Conservation (phyloP, 2,113 vertebrate genomes). For the Seriola rivoliana region DNA sequence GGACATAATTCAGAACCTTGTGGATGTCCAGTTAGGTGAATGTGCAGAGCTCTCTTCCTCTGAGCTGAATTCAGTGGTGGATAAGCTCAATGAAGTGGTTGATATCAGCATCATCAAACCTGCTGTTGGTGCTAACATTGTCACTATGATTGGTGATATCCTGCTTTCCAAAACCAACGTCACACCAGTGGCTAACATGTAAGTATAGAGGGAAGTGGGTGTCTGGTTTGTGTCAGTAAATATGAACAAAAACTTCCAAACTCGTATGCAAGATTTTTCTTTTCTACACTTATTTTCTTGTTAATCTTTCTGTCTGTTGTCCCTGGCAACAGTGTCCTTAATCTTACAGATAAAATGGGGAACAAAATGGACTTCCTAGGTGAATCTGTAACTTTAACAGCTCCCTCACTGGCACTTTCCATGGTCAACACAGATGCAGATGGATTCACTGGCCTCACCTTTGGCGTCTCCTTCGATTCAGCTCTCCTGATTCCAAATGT, state of each 20-base stretch:
- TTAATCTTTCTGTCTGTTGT: conserved; percentile 1
- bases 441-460: conserved; percentile 86
- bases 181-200: conserved; percentile 69
- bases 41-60: conserved; percentile 43
- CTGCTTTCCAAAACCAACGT: conserved; percentile 75
- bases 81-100: conserved; percentile 80
- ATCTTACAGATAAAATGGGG: conserved; percentile 84
- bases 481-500: conserved; percentile 82
- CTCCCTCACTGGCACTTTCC: conserved; percentile 82
- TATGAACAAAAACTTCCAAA: not conserved
- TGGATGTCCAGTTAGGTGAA: conserved; percentile 49
- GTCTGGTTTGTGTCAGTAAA: not conserved
- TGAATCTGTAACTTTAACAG: conserved; percentile 72
- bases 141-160: conserved; percentile 73
- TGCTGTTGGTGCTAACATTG: conserved; percentile 57
- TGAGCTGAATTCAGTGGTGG: conserved; percentile 77
- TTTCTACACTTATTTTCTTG: not conserved
- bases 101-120: conserved; percentile 54
- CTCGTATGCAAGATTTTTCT: not conserved
- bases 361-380: conserved; percentile 85
- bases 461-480: conserved; percentile 81
- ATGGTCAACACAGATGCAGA: conserved; percentile 78
- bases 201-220: conserved; percentile 27
- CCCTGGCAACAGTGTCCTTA: conserved; percentile 84
- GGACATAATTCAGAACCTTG: conserved; percentile 74